These are phyloP conservation scores for Drosophila bocqueti DNA, from an alignment of 1,140 invertebrate genomes.

Conservation along the genomic window DNA sequence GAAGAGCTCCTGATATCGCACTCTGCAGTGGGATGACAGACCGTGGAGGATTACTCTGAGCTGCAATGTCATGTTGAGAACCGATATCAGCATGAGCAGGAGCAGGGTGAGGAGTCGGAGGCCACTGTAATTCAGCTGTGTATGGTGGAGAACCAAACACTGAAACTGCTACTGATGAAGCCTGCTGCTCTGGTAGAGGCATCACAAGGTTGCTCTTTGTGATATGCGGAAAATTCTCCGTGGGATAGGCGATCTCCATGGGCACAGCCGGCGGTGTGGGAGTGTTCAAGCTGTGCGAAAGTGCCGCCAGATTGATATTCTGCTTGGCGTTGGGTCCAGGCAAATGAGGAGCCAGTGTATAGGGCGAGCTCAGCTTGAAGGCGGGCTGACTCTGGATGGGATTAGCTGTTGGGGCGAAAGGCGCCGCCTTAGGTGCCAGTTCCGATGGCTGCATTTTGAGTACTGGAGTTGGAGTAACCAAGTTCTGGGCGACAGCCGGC, in stretches of 20 bases:
- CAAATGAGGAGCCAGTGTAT: constrained; percentile 10
- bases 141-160: neutral
- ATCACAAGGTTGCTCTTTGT: neutral
- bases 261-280: constrained; percentile 36
- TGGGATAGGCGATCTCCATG: constrained; percentile 61
- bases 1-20: neutral
- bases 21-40: neutral
- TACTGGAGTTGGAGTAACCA: neutral
- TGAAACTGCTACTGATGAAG: neutral
- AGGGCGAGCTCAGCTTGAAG: constrained; percentile 57
- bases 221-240: constrained; percentile 13
- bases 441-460: constrained; percentile 3
- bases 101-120: neutral
- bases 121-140: neutral
- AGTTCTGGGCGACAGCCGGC: neutral
- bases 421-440: neutral
- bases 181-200: neutral
- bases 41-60: neutral
- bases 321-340: constrained; percentile 15
- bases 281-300: constrained; percentile 56
- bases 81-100: no score
- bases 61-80: neutral
- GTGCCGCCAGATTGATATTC: constrained; percentile 21
- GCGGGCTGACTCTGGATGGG: constrained; percentile 7
- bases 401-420: constrained; percentile 4